These are phyloP conservation scores for Gortyna flavago DNA, from an alignment of 2,888 invertebrate genomes.

Conservation along the genomic window DNA sequence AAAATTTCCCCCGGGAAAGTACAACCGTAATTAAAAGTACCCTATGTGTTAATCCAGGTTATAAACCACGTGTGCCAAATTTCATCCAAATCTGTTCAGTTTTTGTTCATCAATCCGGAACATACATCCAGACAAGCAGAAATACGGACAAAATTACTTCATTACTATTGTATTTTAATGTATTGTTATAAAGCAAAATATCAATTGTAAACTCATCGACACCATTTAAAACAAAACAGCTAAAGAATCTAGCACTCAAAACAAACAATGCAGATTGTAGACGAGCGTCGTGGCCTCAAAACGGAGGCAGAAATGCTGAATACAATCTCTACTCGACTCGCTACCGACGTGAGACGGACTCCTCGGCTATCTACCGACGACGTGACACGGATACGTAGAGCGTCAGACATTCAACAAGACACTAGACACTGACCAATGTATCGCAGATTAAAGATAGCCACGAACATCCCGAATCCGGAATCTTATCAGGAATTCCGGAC, in stretches of 20 bases:
- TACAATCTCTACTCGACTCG: slow-evolving; percentile 23
- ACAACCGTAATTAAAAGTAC: too few relatives aligned
- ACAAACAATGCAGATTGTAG: slow-evolving; percentile 50
- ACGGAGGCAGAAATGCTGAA: slow-evolving; percentile 39
- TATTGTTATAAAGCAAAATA: neutral
- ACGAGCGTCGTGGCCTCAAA: slow-evolving; percentile 46
- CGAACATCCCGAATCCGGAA: slow-evolving; percentile 19
- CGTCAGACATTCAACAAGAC: slow-evolving; percentile 26
- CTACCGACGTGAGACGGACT: slow-evolving; percentile 25
- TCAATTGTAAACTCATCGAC: slow-evolving; percentile 5
- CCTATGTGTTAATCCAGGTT: neutral
- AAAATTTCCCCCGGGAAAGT: neutral
- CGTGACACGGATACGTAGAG: slow-evolving; percentile 31
- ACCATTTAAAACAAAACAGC: slow-evolving; percentile 19
- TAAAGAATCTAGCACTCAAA: slow-evolving; percentile 36
- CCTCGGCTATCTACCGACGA: slow-evolving; percentile 6
- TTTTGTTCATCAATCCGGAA: neutral
- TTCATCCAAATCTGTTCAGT: neutral
- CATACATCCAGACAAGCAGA: neutral
- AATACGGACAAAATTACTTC: neutral
- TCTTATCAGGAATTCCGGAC: slow-evolving; percentile 29
- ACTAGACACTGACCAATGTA: slow-evolving; percentile 39
- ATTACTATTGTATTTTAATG: neutral
- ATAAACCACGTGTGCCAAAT: neutral
- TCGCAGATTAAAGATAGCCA: slow-evolving; percentile 18